phyloP scores from a whole-genome alignment of 2,888 invertebrate species.

The Lepidocyrtoides sp. region DNA sequence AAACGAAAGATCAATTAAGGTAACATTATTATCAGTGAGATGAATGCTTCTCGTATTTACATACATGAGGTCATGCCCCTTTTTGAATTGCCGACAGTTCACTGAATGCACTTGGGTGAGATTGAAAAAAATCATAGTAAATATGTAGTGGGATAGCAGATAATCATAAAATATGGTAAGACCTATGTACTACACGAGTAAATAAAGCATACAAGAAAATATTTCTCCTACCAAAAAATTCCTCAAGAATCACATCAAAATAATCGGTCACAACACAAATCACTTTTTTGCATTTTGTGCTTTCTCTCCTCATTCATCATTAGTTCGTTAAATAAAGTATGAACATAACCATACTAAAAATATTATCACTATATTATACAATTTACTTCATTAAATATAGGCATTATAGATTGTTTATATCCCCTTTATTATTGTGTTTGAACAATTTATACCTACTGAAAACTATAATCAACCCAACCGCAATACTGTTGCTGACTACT shows the following conservation, averaged over 20 bases:
- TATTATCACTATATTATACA: not conserved
- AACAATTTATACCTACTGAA: not conserved
- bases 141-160: no score
- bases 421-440: not conserved
- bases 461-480: slow-evolving; percentile 36
- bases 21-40: no score
- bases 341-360: not conserved
- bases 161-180: no score
- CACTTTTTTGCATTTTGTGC: not conserved
- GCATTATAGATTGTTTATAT: not conserved
- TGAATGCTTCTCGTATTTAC: no score
- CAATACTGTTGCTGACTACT: slow-evolving; percentile 60
- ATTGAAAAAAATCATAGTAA: no score
- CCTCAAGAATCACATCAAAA: not conserved
- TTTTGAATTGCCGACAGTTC: no score
- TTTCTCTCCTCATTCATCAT: not conserved
- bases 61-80: no score
- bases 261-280: not conserved
- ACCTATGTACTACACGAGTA: no score
- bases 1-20: no score
- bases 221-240: not conserved
- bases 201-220: not conserved
- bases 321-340: no score
- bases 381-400: not conserved
- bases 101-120: no score